Conservation (phyloP, 2,797 vertebrate species). For the Phataginus tricuspis region DNA sequence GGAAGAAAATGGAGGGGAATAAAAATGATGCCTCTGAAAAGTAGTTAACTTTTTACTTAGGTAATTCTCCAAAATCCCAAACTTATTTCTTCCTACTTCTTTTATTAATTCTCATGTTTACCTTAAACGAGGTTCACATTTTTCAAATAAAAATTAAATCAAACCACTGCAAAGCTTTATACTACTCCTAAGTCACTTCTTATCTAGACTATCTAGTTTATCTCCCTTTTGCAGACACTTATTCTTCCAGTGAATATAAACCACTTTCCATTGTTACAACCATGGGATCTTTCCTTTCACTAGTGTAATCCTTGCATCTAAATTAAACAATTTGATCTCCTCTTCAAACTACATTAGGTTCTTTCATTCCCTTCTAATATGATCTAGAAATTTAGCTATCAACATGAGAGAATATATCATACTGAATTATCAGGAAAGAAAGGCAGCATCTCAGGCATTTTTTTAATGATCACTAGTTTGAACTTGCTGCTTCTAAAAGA, state of each 20-base stretch:
- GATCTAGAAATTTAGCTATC: constrained; percentile 2
- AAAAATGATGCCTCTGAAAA: constrained; percentile 39
- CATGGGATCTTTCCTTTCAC: constrained; percentile 26
- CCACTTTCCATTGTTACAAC: not conserved
- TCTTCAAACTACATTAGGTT: constrained; percentile 39
- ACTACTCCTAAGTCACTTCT: constrained; percentile 7
- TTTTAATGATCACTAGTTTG: not conserved
- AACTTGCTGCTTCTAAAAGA: constrained; percentile 2
- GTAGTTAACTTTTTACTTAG: constrained; percentile 50
- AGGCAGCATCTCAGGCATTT: not conserved
- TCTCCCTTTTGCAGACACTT: not conserved
- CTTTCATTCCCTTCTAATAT: not conserved
- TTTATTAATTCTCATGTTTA: constrained; percentile 59
- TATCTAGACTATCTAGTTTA: not conserved
- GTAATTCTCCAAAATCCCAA: constrained; percentile 41
- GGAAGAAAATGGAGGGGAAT: not conserved
- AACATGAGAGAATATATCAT: not conserved
- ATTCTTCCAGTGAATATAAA: constrained; percentile 13
- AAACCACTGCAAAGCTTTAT: not conserved
- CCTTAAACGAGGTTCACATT: constrained; percentile 35
- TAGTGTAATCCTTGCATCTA: not conserved
- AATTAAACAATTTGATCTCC: constrained; percentile 20
- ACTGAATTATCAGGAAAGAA: constrained; percentile 45
- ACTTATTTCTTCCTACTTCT: constrained; percentile 27
- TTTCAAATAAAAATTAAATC: constrained; percentile 62